Percentiles rank a stretch among this genome's conserved stretches.
phyloP scores from a whole-genome alignment of 2,113 vertebrate genomes.

The Clupea harengus region DNA sequence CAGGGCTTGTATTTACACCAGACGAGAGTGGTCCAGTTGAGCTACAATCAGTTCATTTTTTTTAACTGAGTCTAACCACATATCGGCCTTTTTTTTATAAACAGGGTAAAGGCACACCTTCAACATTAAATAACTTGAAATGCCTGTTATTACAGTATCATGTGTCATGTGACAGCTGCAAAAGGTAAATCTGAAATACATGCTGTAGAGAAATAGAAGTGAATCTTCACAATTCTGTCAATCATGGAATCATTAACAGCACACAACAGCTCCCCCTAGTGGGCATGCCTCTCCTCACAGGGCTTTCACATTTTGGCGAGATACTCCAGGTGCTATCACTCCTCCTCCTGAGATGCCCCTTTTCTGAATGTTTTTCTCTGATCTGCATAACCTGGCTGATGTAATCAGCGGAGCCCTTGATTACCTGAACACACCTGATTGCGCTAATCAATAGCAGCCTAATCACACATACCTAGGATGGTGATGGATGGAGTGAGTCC shows the following conservation, averaged over 20 bases:
- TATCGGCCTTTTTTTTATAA: neutral
- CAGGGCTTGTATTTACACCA: neutral
- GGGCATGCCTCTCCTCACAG: neutral
- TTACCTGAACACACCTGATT: too few relatives aligned
- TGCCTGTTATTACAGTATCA: neutral
- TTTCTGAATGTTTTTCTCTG: too few relatives aligned
- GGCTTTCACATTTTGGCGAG: neutral
- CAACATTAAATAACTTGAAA: neutral
- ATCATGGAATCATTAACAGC: neutral
- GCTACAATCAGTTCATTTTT: neutral
- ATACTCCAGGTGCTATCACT: too few relatives aligned
- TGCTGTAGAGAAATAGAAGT: neutral
- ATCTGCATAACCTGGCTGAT: too few relatives aligned
- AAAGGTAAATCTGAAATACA: neutral
- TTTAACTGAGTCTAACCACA: neutral
- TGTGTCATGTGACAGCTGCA: neutral
- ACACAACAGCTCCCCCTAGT: conserved; percentile 9
- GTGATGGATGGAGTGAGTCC: conserved; percentile 95
- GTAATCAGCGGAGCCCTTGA: neutral
- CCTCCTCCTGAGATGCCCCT: neutral
- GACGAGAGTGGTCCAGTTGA: neutral
- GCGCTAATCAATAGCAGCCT: neutral
- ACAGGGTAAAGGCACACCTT: neutral
- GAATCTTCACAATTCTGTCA: neutral
- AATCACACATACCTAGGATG: conserved; percentile 81